Evolutionary conservation across 1,140 invertebrate species (phyloP).

Genomic region (Euura lappo): DNA sequence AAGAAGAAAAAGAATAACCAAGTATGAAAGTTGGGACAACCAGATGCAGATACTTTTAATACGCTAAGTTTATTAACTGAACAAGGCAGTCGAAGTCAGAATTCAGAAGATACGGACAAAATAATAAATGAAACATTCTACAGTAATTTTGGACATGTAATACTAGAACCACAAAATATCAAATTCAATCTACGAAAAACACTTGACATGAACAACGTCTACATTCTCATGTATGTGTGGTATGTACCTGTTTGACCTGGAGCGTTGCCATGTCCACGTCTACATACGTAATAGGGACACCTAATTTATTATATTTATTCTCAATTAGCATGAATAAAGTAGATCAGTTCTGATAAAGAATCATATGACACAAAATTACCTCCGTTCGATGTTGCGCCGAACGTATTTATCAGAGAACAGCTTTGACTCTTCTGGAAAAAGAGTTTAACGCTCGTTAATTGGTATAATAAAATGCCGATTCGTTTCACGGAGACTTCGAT

Average conservation of each 20-base stretch:
- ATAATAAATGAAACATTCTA: too few species aligned
- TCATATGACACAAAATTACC: conserved; percentile 36
- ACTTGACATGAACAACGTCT: background rate
- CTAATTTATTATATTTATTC: conserved; percentile 2
- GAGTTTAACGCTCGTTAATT: conserved; percentile 20
- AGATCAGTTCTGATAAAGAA: conserved; percentile 10
- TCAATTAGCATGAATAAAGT: conserved; percentile 7
- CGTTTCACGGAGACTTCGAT: conserved; percentile 8
- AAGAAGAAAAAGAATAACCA: too few species aligned
- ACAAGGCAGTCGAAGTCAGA: too few species aligned
- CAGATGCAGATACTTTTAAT: too few species aligned
- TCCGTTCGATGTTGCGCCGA: conserved; percentile 53
- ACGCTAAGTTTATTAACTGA: too few species aligned
- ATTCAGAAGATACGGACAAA: too few species aligned
- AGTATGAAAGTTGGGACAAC: too few species aligned
- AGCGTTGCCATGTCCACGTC: conserved; percentile 6
- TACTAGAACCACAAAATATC: too few species aligned
- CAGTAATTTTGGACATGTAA: too few species aligned
- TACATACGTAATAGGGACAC: background rate
- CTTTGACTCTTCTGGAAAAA: conserved; percentile 52
- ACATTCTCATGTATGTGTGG: background rate
- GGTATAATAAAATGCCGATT: too few species aligned
- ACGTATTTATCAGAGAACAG: conserved; percentile 50
- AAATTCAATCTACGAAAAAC: background rate
- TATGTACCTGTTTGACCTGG: background rate